phyloP scores from a whole-genome alignment of 1,140 invertebrate species.

The Lamellibrachia luymesi region DNA sequence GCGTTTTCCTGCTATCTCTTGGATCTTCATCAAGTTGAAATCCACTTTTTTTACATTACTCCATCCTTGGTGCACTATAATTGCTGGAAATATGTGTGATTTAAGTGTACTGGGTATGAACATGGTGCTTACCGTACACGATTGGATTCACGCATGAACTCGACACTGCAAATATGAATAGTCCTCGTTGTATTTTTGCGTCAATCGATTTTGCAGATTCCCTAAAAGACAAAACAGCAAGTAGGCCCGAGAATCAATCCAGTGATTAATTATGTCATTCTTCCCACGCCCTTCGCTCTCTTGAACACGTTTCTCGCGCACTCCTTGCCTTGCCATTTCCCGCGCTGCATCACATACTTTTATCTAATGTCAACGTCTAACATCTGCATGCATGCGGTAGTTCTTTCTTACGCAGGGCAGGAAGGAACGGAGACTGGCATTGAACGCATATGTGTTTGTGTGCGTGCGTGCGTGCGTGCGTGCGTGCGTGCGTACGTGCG shows the following conservation, averaged over 20 bases:
- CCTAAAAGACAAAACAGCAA: conserved; percentile 40
- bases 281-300: neutral
- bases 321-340: neutral
- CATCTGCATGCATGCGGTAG: too few species aligned
- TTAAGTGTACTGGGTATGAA: neutral
- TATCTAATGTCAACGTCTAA: too few species aligned
- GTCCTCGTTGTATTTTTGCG: conserved; percentile 74
- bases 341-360: too few species aligned
- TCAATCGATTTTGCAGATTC: conserved; percentile 72
- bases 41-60: too few species aligned
- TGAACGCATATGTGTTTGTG: neutral
- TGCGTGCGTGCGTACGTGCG: neutral
- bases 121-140: conserved; percentile 66
- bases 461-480: neutral
- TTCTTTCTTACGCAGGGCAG: too few species aligned
- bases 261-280: neutral
- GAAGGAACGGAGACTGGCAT: too few species aligned
- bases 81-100: too few species aligned
- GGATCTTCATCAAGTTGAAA: too few species aligned
- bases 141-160: conserved; percentile 90
- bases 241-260: neutral
- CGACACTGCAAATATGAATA: conserved; percentile 93
- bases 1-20: too few species aligned
- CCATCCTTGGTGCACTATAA: too few species aligned
- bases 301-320: neutral